Conservation (phyloP, 92 coral and sea anemone species). For the Scolanthus callimorphus region DNA sequence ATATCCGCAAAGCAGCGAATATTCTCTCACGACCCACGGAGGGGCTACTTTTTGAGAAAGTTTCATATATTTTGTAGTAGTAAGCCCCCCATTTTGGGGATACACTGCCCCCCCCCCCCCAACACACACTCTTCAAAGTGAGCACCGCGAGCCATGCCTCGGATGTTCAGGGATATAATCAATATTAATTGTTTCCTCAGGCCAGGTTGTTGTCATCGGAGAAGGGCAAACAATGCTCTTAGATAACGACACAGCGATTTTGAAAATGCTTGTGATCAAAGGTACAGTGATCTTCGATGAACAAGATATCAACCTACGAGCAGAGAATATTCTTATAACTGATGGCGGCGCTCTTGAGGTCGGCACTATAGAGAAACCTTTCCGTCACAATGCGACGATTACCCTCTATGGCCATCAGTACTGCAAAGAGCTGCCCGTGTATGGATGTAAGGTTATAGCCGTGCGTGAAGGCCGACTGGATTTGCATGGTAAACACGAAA, state of each 20-base stretch:
- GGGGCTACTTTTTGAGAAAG: too few species aligned
- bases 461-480: slow-evolving; percentile 87
- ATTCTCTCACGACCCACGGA: too few species aligned
- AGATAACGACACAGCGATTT: slow-evolving; percentile 78
- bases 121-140: too few species aligned
- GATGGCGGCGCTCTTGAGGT: slow-evolving; percentile 63
- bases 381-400: slow-evolving; percentile 69
- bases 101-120: too few species aligned
- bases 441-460: slow-evolving; percentile 78
- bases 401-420: slow-evolving; percentile 91
- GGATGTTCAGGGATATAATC: too few species aligned
- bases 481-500: slow-evolving; percentile 87
- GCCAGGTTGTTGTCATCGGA: slow-evolving; percentile 64
- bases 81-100: too few species aligned
- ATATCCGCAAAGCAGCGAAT: too few species aligned
- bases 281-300: slow-evolving; percentile 82
- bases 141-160: too few species aligned
- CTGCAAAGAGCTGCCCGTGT: slow-evolving; percentile 86
- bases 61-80: too few species aligned
- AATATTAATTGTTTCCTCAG: slow-evolving; percentile 33
- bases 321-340: slow-evolving; percentile 73
- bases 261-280: slow-evolving; percentile 66
- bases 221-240: slow-evolving; percentile 81
- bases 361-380: slow-evolving; percentile 81
- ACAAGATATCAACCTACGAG: slow-evolving; percentile 77